These are phyloP conservation scores for Microctonus aethiopoides DNA, from an alignment of 2,888 invertebrate species.

Conservation along the genomic window DNA sequence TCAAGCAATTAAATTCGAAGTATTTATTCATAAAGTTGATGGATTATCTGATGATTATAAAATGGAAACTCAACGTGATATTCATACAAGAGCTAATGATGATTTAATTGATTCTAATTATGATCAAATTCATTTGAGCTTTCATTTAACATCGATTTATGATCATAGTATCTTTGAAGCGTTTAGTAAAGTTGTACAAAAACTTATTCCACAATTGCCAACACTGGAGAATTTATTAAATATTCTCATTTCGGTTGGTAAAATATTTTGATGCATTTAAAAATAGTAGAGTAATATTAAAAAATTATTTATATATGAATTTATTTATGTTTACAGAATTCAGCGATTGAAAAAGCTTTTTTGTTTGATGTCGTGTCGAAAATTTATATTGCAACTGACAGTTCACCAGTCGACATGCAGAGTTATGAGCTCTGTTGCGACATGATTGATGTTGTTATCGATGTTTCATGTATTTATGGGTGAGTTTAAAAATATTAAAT, in stretches of 20 bases:
- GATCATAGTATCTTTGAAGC: constrained; percentile 99
- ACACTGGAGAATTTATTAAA: constrained; percentile 97
- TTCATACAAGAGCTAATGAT: constrained; percentile 96
- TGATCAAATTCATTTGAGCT: constrained; percentile 91
- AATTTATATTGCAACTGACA: constrained; percentile 99
- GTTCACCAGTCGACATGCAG: constrained; percentile 99
- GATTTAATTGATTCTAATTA: constrained; percentile 88
- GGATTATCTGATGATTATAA: constrained; percentile 98
- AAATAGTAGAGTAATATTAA: neutral
- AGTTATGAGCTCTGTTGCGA: constrained; percentile 99
- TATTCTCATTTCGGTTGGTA: constrained; percentile 93
- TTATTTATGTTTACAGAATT: constrained; percentile 78
- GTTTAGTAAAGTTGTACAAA: constrained; percentile 99
- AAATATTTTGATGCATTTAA: neutral
- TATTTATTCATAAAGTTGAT: constrained; percentile 99
- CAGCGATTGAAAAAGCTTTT: constrained; percentile 99
- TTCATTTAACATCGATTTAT: constrained; percentile 98
- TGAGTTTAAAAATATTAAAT: constrained; percentile 61
- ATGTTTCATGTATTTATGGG: constrained; percentile 99
- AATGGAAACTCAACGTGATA: constrained; percentile 98
- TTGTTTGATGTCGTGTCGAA: constrained; percentile 99
- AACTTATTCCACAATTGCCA: constrained; percentile 96
- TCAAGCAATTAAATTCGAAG: constrained; percentile 96
- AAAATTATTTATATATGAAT: constrained; percentile 18
- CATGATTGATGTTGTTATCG: constrained; percentile 99